phyloP scores from a whole-genome alignment of 2,797 vertebrate genomes.

The Arrhamphus sclerolepis region DNA sequence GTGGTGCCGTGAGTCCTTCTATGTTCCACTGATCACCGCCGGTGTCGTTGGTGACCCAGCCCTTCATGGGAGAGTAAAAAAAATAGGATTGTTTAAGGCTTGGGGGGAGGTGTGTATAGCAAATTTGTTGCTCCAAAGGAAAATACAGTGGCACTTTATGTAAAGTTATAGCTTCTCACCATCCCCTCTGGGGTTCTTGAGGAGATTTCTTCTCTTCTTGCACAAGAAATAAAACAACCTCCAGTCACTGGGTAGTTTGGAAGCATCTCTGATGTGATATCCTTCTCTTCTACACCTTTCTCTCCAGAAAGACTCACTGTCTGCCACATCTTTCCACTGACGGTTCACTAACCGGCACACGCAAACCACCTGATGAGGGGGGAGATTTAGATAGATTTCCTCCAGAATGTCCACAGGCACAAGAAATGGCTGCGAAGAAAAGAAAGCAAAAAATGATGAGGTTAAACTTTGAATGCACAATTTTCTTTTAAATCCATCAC shows the following conservation, averaged over 20 bases:
- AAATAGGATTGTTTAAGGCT: background rate
- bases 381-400: slow-evolving; percentile 86
- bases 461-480: slow-evolving; percentile 79
- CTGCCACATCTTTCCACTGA: slow-evolving; percentile 82
- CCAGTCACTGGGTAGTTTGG: slow-evolving; percentile 80
- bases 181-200: slow-evolving; percentile 87
- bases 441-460: slow-evolving; percentile 61
- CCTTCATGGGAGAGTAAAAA: slow-evolving; percentile 51
- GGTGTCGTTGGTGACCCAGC: slow-evolving; percentile 81
- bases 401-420: slow-evolving; percentile 85
- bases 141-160: background rate
- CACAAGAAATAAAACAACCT: slow-evolving; percentile 83
- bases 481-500: no score
- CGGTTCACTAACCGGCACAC: background rate
- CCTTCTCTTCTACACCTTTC: slow-evolving; percentile 86
- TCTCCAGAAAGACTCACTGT: slow-evolving; percentile 87
- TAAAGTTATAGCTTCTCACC: slow-evolving; percentile 65
- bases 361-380: slow-evolving; percentile 77
- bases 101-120: background rate
- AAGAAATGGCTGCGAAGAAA: no score
- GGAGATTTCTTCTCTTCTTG: slow-evolving; percentile 82
- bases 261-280: slow-evolving; percentile 30
- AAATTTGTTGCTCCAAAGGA: background rate
- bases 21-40: slow-evolving; percentile 85
- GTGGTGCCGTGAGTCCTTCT: slow-evolving; percentile 63